Conservation (phyloP, 2,797 vertebrate genomes). For the Antrozous pallidus region DNA sequence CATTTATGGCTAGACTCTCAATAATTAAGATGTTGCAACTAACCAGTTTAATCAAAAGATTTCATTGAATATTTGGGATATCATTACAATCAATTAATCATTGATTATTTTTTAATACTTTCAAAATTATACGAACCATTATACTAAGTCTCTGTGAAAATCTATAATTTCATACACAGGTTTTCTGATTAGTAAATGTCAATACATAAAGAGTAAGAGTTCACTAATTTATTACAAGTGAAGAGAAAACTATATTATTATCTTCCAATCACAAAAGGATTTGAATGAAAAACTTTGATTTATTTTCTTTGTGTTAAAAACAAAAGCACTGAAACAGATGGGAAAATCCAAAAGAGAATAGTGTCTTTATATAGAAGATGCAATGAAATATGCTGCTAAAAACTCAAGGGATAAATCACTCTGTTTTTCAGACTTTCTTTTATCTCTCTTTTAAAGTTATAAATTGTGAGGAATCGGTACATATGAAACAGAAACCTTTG, state of each 20-base stretch:
- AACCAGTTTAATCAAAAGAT: not conserved
- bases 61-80: not conserved
- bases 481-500: not conserved
- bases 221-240: not conserved
- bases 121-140: constrained; percentile 13
- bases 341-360: not conserved
- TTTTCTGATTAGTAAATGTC: constrained; percentile 35
- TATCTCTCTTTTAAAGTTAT: not conserved
- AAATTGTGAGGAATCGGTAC: not conserved
- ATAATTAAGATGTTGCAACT: not conserved
- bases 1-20: not conserved
- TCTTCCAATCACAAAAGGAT: not conserved
- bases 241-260: not conserved
- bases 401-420: not conserved
- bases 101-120: constrained; percentile 37
- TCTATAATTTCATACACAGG: not conserved
- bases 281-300: not conserved
- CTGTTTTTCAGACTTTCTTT: not conserved
- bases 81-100: not conserved
- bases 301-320: constrained; percentile 30
- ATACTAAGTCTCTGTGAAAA: not conserved
- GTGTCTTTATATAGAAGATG: not conserved
- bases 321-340: not conserved
- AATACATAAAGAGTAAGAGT: not conserved
- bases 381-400: not conserved